Evolutionary conservation across 2,113 vertebrate species (phyloP), one percentile per base, ranked within the genome.

Genomic region (Colossoma macropomum): DNA sequence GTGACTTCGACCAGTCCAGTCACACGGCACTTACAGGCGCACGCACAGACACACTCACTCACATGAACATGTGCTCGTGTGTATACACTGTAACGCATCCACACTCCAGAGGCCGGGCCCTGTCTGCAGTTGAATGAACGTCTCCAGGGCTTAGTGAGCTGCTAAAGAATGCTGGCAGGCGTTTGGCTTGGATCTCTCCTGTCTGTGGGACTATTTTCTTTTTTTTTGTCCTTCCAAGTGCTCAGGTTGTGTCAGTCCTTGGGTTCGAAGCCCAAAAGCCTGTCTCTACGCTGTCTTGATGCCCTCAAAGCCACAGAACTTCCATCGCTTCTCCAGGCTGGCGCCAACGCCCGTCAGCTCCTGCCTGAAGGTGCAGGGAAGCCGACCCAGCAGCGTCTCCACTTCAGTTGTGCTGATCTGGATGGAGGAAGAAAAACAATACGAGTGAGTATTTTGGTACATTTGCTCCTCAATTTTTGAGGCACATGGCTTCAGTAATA

Each of bases 321-420:
- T 99, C 97, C 97, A 99, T 81, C 96, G 96, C 86, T 99, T 99
- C 90, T 99, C 97, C 82, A 98, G 89, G 91, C 97, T 99, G 82
- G 97, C 97, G 83, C 97, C 97, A 1, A 99, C 96, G 0, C 97
- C 97, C 0, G 95, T 97, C 88, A 98, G 92, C 92, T 99, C 97
- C 92, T 98, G 97, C 86, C 93, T 94, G 94, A 99, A 99, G 0
- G 97, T 98, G 89, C 96, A 96, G 80, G 97, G 97, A 71, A 99
- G 95, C 0, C 96, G 93, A 0, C 93, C 92, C 88, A 99, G 95
- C 68, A 99, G 96, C n/a, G 94, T 90, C 85, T 98, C 97, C 91
- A 99, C 96, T 75, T 99, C 97, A 0, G 91, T 82, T 0, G 97
- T 94, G 89, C 95, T 96, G 60, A 99, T 98, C 97, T 99, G 84